These are phyloP conservation scores for Myrmecobius fasciatus DNA, from an alignment of 2,113 vertebrate species.

Conservation along the genomic window DNA sequence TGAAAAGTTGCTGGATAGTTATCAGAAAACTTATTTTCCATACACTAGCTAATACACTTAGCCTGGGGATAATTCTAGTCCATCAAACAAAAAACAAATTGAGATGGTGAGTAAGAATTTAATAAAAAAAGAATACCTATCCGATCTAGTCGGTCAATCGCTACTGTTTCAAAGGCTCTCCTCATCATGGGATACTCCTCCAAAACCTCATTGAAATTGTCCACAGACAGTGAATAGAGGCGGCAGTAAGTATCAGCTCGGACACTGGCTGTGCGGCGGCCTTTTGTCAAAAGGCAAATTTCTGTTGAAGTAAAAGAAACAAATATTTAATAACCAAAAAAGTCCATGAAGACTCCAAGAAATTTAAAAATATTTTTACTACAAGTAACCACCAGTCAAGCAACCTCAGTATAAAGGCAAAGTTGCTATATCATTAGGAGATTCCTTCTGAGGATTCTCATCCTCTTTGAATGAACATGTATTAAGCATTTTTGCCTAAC, in stretches of 20 bases:
- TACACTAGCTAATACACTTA: slow-evolving; percentile 1
- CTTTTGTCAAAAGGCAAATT: slow-evolving; percentile 98
- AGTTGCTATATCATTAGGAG: slow-evolving; percentile 25
- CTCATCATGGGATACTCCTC: slow-evolving; percentile 99
- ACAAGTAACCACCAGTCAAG: not conserved
- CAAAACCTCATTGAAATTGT: slow-evolving; percentile 98
- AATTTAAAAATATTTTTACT: not conserved
- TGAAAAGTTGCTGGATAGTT: slow-evolving; percentile 42
- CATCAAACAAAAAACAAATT: not conserved
- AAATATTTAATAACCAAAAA: slow-evolving; percentile 17
- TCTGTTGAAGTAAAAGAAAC: slow-evolving; percentile 83
- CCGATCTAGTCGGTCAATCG: slow-evolving; percentile 97
- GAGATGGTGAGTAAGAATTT: not conserved
- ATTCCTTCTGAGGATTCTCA: not conserved
- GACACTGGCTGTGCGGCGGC: slow-evolving; percentile 96
- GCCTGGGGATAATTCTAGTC: not conserved
- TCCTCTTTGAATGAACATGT: not conserved
- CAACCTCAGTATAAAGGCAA: not conserved
- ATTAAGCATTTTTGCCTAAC: not conserved
- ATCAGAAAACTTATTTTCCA: slow-evolving; percentile 31
- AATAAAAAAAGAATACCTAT: slow-evolving; percentile 87
- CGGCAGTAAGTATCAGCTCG: slow-evolving; percentile 98
- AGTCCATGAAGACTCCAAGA: not conserved
- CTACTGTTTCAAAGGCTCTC: slow-evolving; percentile 98
- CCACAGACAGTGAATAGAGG: slow-evolving; percentile 97